Base-by-base conservation (phyloP, 2,113 vertebrate species). In the Sclerurus mexicanus region DNA sequence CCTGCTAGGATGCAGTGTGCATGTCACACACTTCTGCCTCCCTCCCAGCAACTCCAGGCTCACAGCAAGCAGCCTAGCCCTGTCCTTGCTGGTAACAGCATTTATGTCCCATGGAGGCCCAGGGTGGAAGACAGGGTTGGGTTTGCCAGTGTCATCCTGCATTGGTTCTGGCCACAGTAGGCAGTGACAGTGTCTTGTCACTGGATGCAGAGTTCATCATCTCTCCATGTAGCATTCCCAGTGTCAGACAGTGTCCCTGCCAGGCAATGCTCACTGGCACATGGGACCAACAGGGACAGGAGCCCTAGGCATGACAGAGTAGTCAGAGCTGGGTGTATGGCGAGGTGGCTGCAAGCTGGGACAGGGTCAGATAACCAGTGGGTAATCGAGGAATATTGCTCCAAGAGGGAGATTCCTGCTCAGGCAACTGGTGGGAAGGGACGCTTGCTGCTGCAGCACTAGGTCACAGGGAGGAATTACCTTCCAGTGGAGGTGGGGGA, bases 11-110 rank as follows among this genome's bases (percentile, higher is more conserved):
- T 6, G 40, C 23, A 87, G 23, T 0, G 1, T 87, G 56, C 28
- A 7, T 28, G 25, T 53, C 71, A 53, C 22, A 53, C 3, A 0
- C 1, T 0, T 5, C 67, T 62, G n/a, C 69, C 46, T 46, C n/a
- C 4, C 23, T 39, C 49, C 22, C 35, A 60, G 59, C 40, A 73
- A 66, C 53, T 79, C 62, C 7, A 35, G 58, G 42, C n/a, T 68
- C 56, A 71, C n/a, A 82, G 77, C 42, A 50, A 58, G 64, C 64
- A 87, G 71, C 47, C 42, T 25, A 77, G 69, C 35, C 69, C 59
- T 78, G 55, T 30, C 42, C 77, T 93, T 4, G 0, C 52, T 68
- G 71, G 27, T 60, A 37, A 55, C 44, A 63, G 71, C 3, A 71
- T 25, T 39, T 14, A 11, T 6, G 31, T 44, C 37, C 68, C 37